Conservation (phyloP, 2,888 invertebrate genomes). For the Tenthredo scrophulariae region DNA sequence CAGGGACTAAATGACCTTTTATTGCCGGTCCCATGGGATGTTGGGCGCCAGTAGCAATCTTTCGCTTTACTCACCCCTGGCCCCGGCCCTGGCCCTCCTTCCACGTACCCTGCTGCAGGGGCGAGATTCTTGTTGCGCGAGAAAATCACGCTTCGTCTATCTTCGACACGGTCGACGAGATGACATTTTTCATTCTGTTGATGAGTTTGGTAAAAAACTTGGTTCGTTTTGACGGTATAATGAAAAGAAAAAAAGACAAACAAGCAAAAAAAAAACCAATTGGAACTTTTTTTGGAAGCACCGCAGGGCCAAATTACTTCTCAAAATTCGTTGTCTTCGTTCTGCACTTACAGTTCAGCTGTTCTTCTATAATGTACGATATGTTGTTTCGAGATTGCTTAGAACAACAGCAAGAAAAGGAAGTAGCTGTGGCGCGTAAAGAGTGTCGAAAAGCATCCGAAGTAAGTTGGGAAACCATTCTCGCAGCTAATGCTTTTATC, state of each 20-base stretch:
- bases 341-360: neutral
- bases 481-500: conserved; percentile 52
- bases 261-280: neutral
- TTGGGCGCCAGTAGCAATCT: conserved; percentile 48
- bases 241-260: neutral
- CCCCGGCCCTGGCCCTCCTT: neutral
- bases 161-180: conserved; percentile 19
- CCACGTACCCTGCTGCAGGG: neutral
- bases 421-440: neutral
- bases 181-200: conserved; percentile 31
- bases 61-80: conserved; percentile 48
- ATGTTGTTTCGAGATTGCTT: neutral
- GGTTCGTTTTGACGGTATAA: conserved; percentile 7
- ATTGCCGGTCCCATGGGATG: conserved; percentile 49
- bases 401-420: neutral
- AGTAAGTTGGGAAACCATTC: conserved; percentile 62
- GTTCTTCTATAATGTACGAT: neutral
- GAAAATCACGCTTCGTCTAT: conserved; percentile 29
- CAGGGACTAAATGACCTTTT: conserved; percentile 55
- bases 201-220: conserved; percentile 14
- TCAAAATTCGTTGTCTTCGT: neutral
- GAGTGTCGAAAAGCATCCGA: conserved; percentile 31
- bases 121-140: conserved; percentile 18
- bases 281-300: neutral
- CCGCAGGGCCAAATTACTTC: neutral